Base-by-base conservation (phyloP, 2,888 invertebrate genomes). In the Andrena fulva region DNA sequence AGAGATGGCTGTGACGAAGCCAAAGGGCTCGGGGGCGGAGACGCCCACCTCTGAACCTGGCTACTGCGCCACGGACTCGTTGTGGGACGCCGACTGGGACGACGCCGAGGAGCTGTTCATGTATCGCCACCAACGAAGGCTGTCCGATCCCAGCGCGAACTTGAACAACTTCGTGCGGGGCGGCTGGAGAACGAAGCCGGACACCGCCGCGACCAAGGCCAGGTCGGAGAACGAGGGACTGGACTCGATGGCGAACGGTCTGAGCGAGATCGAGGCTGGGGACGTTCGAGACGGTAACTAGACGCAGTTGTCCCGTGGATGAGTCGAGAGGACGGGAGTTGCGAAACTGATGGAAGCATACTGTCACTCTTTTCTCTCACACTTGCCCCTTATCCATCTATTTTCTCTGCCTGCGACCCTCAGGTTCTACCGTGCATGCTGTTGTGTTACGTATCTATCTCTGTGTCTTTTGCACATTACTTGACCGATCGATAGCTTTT, bases 1-100 rank as follows among this genome's bases (percentile, higher is more conserved):
- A 0, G 99, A 99, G 95, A 99, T 99, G 98, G 99, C 99, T 0
- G 98, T 98, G 67, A 97, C 97, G n/a, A 97, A 98, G 92, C 98
- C 98, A 33, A 97, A 97, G 93, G 98, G 97, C 90, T 98, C 98
- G 20, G 99, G 99, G 0, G 97, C 97, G 1, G 99, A 99, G 94
- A 99, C 99, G 16, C 99, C 99, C 27, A 97, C 97, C 76, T 98
- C 98, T 24, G 99, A 99, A 94, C 98, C 97, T 78, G 95, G 98
- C 95, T 96, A 97, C 90, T 96, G 97, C 90, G 97, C 97, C 87
- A 97, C 97, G 3, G 98, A 98, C 92, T 91, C 92, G 0, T 96
- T 97, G 95, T 98, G 98, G 98, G 98, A 98, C 94, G 96, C 96
- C 68, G 98, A 98, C 93, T 98, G 97, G 96, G 97, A 98, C 90